These are phyloP conservation scores for Phyllotreta striolata DNA, from an alignment of 2,888 invertebrate species.

Conservation along the genomic window DNA sequence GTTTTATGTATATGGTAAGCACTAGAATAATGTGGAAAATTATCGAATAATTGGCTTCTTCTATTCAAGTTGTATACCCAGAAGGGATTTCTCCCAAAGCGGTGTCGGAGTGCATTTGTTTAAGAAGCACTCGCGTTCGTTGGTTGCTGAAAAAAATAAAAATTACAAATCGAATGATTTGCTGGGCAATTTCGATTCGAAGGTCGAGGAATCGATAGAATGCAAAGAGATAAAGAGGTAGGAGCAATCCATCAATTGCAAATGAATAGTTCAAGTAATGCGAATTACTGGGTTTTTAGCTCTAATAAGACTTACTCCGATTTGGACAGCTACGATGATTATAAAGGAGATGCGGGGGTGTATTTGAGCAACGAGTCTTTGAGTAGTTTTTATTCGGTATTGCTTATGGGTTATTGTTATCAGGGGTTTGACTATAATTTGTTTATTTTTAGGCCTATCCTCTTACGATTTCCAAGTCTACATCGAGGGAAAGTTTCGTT, in stretches of 20 bases:
- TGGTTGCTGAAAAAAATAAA: too few relatives aligned
- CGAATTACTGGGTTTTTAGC: constrained; percentile 27
- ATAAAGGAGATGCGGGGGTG: not conserved
- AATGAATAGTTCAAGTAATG: too few relatives aligned
- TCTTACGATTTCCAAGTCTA: constrained; percentile 10
- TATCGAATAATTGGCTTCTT: not conserved
- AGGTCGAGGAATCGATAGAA: too few relatives aligned
- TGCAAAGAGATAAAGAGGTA: too few relatives aligned
- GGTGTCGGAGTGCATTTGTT: too few relatives aligned
- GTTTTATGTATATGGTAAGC: constrained; percentile 37
- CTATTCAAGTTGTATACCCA: not conserved
- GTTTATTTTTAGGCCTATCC: constrained; percentile 21
- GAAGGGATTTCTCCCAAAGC: too few relatives aligned
- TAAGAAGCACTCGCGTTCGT: too few relatives aligned
- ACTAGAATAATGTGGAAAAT: not conserved
- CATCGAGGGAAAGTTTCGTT: constrained; percentile 23
- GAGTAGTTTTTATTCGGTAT: constrained; percentile 45
- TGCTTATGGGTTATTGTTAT: not conserved
- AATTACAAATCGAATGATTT: too few relatives aligned
- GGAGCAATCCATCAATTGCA: not conserved
- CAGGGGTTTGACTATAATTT: not conserved
- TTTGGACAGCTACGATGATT: constrained; percentile 23
- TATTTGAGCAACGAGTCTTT: constrained; percentile 43
- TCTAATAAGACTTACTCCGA: constrained; percentile 15
- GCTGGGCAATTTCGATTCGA: too few relatives aligned